Evolutionary conservation across 1,140 invertebrate species (phyloP).

Genomic region (Saxidomus purpurata): DNA sequence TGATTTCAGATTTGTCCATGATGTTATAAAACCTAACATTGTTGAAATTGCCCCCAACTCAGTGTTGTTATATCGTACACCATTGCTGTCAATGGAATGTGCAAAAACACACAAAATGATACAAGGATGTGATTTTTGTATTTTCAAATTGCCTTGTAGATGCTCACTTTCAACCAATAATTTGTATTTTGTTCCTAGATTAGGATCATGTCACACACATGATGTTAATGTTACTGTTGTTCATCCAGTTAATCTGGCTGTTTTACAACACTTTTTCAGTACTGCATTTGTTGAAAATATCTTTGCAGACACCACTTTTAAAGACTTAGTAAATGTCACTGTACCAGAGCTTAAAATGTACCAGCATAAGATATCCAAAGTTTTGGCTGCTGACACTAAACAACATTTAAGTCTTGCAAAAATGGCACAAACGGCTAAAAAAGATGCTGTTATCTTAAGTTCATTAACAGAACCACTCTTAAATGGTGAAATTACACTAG

Average conservation of each 20-base stretch:
- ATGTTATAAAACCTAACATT: constrained; percentile 42
- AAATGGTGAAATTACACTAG: neutral
- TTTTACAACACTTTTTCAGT: constrained; percentile 37
- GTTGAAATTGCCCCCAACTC: constrained; percentile 50
- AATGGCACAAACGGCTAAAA: constrained; percentile 40
- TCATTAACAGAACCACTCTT: constrained; percentile 32
- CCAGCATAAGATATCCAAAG: constrained; percentile 7
- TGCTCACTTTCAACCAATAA: constrained; percentile 65
- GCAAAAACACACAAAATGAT: constrained; percentile 35
- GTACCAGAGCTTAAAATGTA: constrained; percentile 37
- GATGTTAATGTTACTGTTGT: constrained; percentile 42
- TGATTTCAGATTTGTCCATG: constrained; percentile 60
- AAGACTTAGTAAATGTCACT: constrained; percentile 7
- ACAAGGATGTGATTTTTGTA: constrained; percentile 61
- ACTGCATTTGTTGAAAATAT: constrained; percentile 20
- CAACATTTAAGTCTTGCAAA: constrained; percentile 18
- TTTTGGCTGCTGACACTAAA: constrained; percentile 33
- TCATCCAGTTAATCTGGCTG: constrained; percentile 38
- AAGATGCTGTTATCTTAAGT: constrained; percentile 33
- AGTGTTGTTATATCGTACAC: constrained; percentile 50
- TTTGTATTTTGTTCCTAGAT: constrained; percentile 40
- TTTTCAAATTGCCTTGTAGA: constrained; percentile 61
- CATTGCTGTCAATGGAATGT: constrained; percentile 53
- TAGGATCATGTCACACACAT: constrained; percentile 52
- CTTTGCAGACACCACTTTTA: constrained; percentile 41